Conservation (phyloP, 2,888 invertebrate genomes). For the Anthophora plumipes region DNA sequence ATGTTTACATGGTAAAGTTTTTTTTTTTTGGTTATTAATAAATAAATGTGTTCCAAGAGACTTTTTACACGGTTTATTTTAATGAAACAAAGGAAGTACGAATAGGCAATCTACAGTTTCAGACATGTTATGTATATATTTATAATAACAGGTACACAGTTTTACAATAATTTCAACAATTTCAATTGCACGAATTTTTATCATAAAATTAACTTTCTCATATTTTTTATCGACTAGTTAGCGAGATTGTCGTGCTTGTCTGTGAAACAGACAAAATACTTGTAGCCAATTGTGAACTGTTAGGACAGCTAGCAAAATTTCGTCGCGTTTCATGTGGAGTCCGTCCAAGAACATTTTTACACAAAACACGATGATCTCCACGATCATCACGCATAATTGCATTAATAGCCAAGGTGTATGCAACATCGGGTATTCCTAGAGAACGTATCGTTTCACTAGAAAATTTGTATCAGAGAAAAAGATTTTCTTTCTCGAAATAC, state of each 20-base stretch:
- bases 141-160: background rate
- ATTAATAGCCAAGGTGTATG: slow-evolving; percentile 82
- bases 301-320: slow-evolving; percentile 78
- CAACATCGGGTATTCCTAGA: slow-evolving; percentile 81
- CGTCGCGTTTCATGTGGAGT: slow-evolving; percentile 79
- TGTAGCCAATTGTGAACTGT: slow-evolving; percentile 82
- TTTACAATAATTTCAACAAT: slow-evolving; percentile 34
- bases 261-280: slow-evolving; percentile 82
- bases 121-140: background rate
- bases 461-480: background rate
- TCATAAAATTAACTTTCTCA: background rate
- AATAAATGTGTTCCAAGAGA: slow-evolving; percentile 8
- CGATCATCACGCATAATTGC: slow-evolving; percentile 81
- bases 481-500: slow-evolving; percentile 33
- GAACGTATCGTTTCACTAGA: slow-evolving; percentile 6
- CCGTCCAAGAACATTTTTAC: slow-evolving; percentile 80
- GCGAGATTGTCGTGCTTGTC: slow-evolving; percentile 68
- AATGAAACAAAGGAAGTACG: slow-evolving; percentile 20
- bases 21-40: slow-evolving; percentile 25
- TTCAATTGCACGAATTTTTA: background rate
- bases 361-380: slow-evolving; percentile 80
- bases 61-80: background rate
- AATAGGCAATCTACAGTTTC: slow-evolving; percentile 27
- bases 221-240: background rate
- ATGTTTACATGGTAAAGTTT: background rate